Percentiles rank a stretch among this genome's conserved stretches.
phyloP scores from a whole-genome alignment of 2,797 vertebrate species.

The Ptychobarbus kaznakovi region DNA sequence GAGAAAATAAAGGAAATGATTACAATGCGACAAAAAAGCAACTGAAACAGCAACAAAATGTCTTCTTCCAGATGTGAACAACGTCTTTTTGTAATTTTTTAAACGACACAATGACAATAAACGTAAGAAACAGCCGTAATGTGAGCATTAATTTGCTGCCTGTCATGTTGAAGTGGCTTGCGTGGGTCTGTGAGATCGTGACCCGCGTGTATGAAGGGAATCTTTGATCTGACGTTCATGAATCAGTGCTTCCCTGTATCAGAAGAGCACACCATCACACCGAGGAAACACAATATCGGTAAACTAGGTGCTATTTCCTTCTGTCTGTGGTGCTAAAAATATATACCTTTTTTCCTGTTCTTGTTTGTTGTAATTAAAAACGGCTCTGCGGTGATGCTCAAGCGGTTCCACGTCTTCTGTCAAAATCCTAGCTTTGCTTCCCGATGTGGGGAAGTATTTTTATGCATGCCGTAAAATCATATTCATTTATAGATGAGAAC shows the following conservation, averaged over 20 bases:
- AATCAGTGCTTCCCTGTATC: conserved; percentile 62
- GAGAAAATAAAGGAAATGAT: conserved; percentile 41
- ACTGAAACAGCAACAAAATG: conserved; percentile 59
- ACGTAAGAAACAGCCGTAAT: conserved; percentile 74
- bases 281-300: conserved; percentile 70
- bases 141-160: conserved; percentile 74
- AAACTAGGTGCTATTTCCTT: conserved; percentile 90
- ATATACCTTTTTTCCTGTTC: conserved; percentile 71
- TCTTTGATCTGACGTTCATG: conserved; percentile 50
- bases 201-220: background rate
- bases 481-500: conserved; percentile 63
- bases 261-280: conserved; percentile 69
- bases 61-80: conserved; percentile 75
- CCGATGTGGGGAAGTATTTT: conserved; percentile 58
- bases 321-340: conserved; percentile 92
- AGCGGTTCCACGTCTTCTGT: conserved; percentile 67
- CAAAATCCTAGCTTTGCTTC: conserved; percentile 56
- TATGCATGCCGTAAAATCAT: conserved; percentile 69
- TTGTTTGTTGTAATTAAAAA: conserved; percentile 69
- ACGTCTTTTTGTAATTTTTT: conserved; percentile 79
- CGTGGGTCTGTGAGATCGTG: conserved; percentile 59
- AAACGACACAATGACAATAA: conserved; percentile 78
- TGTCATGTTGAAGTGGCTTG: conserved; percentile 55
- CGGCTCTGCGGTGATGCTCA: conserved; percentile 69
- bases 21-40: conserved; percentile 38